Evolutionary conservation across 2,888 invertebrate species (phyloP), one percentile per base, ranked within the genome.

Genomic region (Melitaea athalia): DNA sequence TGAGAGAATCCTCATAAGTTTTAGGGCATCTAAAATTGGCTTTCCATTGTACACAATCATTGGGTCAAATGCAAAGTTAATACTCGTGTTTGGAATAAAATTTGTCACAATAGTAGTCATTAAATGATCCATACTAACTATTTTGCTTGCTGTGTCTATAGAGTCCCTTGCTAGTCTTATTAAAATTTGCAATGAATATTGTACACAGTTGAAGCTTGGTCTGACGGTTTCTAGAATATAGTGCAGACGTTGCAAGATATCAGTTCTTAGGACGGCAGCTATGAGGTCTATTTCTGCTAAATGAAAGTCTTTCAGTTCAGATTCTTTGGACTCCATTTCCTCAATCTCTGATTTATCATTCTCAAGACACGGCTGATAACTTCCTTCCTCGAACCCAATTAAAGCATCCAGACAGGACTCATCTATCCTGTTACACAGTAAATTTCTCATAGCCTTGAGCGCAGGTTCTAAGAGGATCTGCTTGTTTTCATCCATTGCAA

Each of bases 401-500:
- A 95, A 84, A 77, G 94, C 93, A 86, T 96, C 96, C 33, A 97
- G 87, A 70, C 95, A 94, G 15, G 94, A 91, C 84, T 98, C 98
- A 89, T 98, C 98, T 15, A 96, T 93, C 79, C 95, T 95, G 76
- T 95, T 96, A 76, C 94, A 96, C 59, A 98, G 86, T 53, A 98
- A 91, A 80, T 95, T 95, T 70, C 96, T 94, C 79, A 98, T 89
- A 0, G 96, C 96, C 83, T 94, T 95, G 15, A 97, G 89, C 14
- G 96, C 94, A n/a, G 97, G 95, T 75, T 95, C 95, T 50, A 98
- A 85, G 59, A 97, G 94, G 3, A 95, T 93, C 0, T 95, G 93
- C 38, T 95, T 95, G 75, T 96, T 95, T 79, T 98, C 98, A 87
- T 99, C 98, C 75, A 98, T 88, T 0, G 97, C 96, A 89, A 97